Base-by-base conservation (phyloP, 1,140 invertebrate genomes). In the Mercenaria mercenaria region DNA sequence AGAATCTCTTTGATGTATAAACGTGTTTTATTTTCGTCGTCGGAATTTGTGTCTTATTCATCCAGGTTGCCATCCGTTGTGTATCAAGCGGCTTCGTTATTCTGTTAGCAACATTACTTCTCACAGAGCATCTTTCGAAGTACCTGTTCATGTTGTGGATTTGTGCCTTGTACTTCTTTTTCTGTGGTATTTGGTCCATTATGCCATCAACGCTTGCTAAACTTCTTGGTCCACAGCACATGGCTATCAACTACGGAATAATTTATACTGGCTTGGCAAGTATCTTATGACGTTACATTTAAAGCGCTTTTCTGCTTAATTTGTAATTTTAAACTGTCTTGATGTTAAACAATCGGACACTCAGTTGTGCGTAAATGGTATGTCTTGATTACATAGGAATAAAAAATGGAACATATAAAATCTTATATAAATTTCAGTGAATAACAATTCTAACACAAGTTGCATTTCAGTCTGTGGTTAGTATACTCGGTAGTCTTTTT, bases 151-250 rank as follows among this genome's bases (percentile, higher is more conserved):
- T 76, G 15, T 6, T 76, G 26, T 76, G 72, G 72, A 47, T 76
- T 1, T 76, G 72, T 76, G 72, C 72, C 13, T 13, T 76, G 20
- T 76, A 43, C 41, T 76, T 76, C 41, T 76, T 76, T 26, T 76
- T 76, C 72, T 76, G 72, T 50, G 72, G 72, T 50, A 76, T 76
- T 13, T 76, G 72, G 72, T 76, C 72, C 20, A 76, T 76, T 2
- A 76, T 76, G 41, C 72, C 72, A 10, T 47, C 72, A n/a, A 43
- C 41, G 3, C 10, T 76, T 20, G 39, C 72, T n/a, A 76, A 76
- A 76, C 72, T 76, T 0, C 41, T 76, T 20, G 72, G 72, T 26
- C 72, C 72, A 76, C 11, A 76, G 47, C 72, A 76, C 26, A 76
- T 76, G 72, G 39, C 72, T 26, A 76, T 76, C 23, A 76, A 76